Conservation (phyloP, 2,797 vertebrate species). For the Enteromius fasciolatus region DNA sequence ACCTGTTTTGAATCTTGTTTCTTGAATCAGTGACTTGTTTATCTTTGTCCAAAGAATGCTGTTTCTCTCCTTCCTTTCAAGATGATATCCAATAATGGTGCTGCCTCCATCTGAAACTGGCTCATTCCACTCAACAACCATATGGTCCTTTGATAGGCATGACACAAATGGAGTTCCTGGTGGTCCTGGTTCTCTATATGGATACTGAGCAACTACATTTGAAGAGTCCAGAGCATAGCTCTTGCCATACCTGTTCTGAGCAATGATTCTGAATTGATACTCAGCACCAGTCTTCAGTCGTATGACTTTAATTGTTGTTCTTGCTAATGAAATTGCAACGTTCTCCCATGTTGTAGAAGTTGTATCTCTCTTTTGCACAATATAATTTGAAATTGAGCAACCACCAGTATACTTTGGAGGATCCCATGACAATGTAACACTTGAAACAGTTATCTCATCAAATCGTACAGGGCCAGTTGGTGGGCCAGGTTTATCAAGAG, state of each 20-base stretch:
- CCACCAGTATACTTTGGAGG: conserved; percentile 91
- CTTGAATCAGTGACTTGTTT: conserved; percentile 93
- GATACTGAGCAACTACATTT: conserved; percentile 90
- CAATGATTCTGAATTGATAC: conserved; percentile 98
- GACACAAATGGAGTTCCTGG: conserved; percentile 95
- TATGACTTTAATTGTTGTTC: conserved; percentile 90
- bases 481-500: conserved; percentile 96
- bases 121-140: conserved; percentile 95
- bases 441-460: conserved; percentile 94
- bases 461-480: conserved; percentile 94
- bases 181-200: conserved; percentile 96
- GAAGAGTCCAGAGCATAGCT: conserved; percentile 93
- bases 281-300: conserved; percentile 95
- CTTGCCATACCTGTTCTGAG: conserved; percentile 96
- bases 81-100: conserved; percentile 91
- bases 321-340: conserved; percentile 88
- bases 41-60: conserved; percentile 98
- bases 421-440: conserved; percentile 92
- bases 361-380: conserved; percentile 97
- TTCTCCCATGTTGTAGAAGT: conserved; percentile 92
- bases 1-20: conserved; percentile 88
- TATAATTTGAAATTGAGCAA: conserved; percentile 95
- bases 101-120: conserved; percentile 95
- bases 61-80: conserved; percentile 97
- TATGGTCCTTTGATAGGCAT: conserved; percentile 88